Base-by-base conservation (phyloP, 1,140 invertebrate genomes). In the Chymomyza costata region DNA sequence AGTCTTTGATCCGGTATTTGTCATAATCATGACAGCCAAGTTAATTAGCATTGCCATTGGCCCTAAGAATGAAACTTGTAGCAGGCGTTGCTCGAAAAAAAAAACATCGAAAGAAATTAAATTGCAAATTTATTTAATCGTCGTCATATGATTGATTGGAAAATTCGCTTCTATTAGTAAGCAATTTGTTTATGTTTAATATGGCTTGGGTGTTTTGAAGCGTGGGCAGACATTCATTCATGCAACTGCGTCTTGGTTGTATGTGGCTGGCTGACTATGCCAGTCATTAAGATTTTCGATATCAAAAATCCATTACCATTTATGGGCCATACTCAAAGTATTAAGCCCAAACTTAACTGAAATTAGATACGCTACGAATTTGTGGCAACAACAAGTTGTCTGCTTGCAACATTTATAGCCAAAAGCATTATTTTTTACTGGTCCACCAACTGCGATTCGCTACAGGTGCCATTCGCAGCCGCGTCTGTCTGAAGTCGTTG, bases 341-440 rank as follows among this genome's bases (percentile, higher is more conserved):
- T n/a, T n/a, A n/a, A n/a, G n/a, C 44, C 21, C 34, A 43, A 62
- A 44, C 28, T 38, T 45, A 21, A 31, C n/a, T n/a, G 51, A 56
- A 78, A 69, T 66, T 76, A 54, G 71, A 70, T 50, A 78, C 66
- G 65, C 65, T 73, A 54, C 52, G 57, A 25, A 25, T 25, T 25
- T 25, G 3, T 25, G 21, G 3, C 8, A 5, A 8, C 21, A 74
- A 74, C 70, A 40, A 59, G 70, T 74, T 70, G 11, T 11, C n/a
- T 32, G 58, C 65, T 76, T 74, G 70, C 70, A 69, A 76, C 71
- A 76, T 50, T 58, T 64, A 28, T n/a, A 30, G 46, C 50, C 53
- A 52, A 19, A 49, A 49, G 44, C 58, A 43, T 41, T 37, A 41
- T 50, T 52, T n/a, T n/a, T n/a, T 43, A 55, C 51, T 55, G 54